phyloP scores from a whole-genome alignment of 2,888 invertebrate species.

The Pemphredon lugubris region DNA sequence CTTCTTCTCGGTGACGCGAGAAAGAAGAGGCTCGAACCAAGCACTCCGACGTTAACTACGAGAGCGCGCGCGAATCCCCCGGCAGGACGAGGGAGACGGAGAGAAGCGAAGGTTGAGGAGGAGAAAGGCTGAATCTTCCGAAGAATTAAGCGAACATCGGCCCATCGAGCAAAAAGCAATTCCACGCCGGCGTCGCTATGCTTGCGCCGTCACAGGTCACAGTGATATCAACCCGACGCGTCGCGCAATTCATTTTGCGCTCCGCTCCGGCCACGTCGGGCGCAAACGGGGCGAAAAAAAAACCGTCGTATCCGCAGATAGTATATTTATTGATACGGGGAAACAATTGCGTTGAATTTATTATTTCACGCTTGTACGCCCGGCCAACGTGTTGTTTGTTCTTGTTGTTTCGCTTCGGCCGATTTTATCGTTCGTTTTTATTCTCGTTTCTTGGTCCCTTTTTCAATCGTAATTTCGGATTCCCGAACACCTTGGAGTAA shows the following conservation, averaged over 20 bases:
- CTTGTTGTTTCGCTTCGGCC: too few relatives aligned
- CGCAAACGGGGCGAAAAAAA: conserved; percentile 54
- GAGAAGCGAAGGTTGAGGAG: not conserved
- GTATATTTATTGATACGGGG: conserved; percentile 70
- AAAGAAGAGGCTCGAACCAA: conserved; percentile 32
- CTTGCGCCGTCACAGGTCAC: conserved; percentile 32
- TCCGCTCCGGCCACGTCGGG: conserved; percentile 32
- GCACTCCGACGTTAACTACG: conserved; percentile 33
- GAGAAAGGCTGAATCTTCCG: conserved; percentile 30
- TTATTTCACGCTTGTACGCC: conserved; percentile 58
- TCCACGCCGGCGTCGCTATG: conserved; percentile 12
- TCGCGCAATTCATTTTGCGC: conserved; percentile 61
- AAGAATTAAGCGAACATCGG: conserved; percentile 35
- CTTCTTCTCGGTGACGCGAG: conserved; percentile 32
- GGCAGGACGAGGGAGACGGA: not conserved
- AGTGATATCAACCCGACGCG: conserved; percentile 48
- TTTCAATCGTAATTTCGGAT: too few relatives aligned
- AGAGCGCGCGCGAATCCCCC: conserved; percentile 2
- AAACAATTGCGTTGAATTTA: conserved; percentile 69
- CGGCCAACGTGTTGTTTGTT: conserved; percentile 30
- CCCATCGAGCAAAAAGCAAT: conserved; percentile 48
- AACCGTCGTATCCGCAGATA: conserved; percentile 55
- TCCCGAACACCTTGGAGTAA: too few relatives aligned
- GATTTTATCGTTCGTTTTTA: conserved; percentile 1
- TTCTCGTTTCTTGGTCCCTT: not conserved